Evolutionary conservation across 2,888 invertebrate genomes (phyloP), one percentile per base, ranked within the genome.

Genomic region (Clepsis dumicolana): DNA sequence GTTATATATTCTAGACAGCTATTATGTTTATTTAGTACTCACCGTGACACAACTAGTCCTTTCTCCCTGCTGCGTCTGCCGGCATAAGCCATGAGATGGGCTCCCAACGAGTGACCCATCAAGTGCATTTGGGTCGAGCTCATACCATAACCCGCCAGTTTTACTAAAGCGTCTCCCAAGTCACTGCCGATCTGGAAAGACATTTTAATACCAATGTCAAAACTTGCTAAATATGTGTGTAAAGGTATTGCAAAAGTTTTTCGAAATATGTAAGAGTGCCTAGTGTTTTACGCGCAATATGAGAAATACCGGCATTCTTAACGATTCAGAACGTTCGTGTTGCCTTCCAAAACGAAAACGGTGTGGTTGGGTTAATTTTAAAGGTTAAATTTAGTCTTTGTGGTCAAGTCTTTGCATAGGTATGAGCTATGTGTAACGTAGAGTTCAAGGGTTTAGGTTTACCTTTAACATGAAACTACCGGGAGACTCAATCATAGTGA

Each of bases 51-150:
- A 0, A 84, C 78, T 35, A 79, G 75, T 8, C 90, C 88, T 0
- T 71, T 73, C 52, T 82, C 80, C 64, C 89, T 81, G 2, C 86
- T 76, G 27, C 74, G 76, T 71, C 76, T 81, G 1, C 94, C 94
- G 24, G 93, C 88, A 64, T 81, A 85, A 0, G 85, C 93, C 84
- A 91, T 87, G 32, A 93, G 70, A 59, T 94, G 94, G 1, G 91
- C 93, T 1, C 94, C 94, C 1, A 94, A 78, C 0, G 94, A 94
- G 71, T 94, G 93, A 0, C 92, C 94, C 21, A 93, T 72, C 1
- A 93, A 77, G 44, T 94, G 93, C 0, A 92, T 74, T 5, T 80
- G 79, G 0, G 82, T 80, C 74, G 87, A 80, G 66, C 85, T 82
- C 10, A 93, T 72, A 14, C 94, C 94, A 16, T 79, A 77, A 29